Percentiles rank a stretch among this genome's conserved stretches.
Conservation (phyloP, 1,140 invertebrate species). For the Tetragonula clypearis region DNA sequence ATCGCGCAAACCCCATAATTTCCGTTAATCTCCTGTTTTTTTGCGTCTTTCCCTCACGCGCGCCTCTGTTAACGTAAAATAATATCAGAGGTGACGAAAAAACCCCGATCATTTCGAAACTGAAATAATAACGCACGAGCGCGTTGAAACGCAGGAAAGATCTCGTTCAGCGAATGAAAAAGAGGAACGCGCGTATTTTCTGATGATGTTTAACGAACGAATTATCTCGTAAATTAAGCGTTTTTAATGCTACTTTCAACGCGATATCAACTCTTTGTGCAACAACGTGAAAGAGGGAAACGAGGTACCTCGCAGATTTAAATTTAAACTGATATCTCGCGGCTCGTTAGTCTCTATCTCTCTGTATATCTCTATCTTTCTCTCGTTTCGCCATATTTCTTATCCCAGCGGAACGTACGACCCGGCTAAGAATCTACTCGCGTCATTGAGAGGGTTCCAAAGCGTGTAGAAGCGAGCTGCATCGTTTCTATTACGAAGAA, state of each 20-base stretch:
- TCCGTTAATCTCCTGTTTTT: background rate
- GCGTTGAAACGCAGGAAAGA: too few relatives aligned
- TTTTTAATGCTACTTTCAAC: background rate
- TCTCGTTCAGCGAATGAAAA: background rate
- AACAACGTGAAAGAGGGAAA: too few relatives aligned
- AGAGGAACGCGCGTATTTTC: background rate
- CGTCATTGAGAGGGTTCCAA: background rate
- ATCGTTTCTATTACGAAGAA: background rate
- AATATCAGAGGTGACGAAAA: background rate
- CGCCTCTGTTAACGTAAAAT: background rate
- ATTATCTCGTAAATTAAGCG: background rate
- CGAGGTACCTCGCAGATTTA: background rate
- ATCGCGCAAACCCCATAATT: background rate
- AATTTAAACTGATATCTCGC: background rate
- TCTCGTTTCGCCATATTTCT: background rate
- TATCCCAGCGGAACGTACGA: background rate
- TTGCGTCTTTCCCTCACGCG: background rate
- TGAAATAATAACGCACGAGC: background rate
- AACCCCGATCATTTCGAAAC: background rate
- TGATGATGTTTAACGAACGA: background rate
- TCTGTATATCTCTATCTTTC: background rate
- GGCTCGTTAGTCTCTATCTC: background rate
- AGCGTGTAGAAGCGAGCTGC: background rate
- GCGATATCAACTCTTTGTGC: background rate
- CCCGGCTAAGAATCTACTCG: background rate